These are phyloP conservation scores for Epinephelus cyanopodus DNA, from an alignment of 2,113 vertebrate genomes.

Conservation along the genomic window DNA sequence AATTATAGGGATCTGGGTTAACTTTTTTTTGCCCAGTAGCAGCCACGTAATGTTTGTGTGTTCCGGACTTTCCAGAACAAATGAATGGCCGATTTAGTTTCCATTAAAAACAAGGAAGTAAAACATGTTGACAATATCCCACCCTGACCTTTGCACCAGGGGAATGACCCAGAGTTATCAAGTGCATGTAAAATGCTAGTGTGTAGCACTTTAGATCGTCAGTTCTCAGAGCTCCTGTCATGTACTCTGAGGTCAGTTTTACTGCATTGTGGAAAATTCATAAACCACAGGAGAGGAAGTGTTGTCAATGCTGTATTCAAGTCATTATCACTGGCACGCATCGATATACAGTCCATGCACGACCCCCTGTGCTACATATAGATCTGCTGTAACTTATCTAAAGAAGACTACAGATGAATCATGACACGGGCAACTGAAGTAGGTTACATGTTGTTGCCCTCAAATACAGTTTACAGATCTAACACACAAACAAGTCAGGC, in stretches of 20 bases:
- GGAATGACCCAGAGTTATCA: slow-evolving; percentile 5
- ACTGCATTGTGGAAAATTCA: slow-evolving; percentile 65
- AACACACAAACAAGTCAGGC: slow-evolving; percentile 62
- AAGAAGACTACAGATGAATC: slow-evolving; percentile 30
- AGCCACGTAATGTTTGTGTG: not conserved
- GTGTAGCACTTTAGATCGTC: slow-evolving; percentile 5
- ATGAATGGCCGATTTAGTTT: not conserved
- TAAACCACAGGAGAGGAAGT: slow-evolving; percentile 58
- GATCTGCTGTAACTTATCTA: slow-evolving; percentile 31
- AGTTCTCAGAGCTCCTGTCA: slow-evolving; percentile 26
- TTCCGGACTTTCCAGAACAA: not conserved
- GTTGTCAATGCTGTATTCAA: slow-evolving; percentile 52
- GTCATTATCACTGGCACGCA: slow-evolving; percentile 37
- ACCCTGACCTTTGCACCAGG: slow-evolving; percentile 71
- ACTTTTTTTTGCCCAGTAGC: not conserved
- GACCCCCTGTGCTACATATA: slow-evolving; percentile 30
- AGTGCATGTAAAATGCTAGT: not conserved
- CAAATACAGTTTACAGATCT: slow-evolving; percentile 20
- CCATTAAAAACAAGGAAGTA: slow-evolving; percentile 61
- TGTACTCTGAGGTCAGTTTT: slow-evolving; percentile 40
- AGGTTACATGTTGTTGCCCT: slow-evolving; percentile 7
- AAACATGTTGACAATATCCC: slow-evolving; percentile 38
- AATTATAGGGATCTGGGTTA: not conserved
- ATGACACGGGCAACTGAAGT: slow-evolving; percentile 8
- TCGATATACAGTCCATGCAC: slow-evolving; percentile 49